Evolutionary conservation across 2,888 invertebrate species (phyloP), one percentile per base, ranked within the genome.

Genomic region (Lycophotia porphyrea): DNA sequence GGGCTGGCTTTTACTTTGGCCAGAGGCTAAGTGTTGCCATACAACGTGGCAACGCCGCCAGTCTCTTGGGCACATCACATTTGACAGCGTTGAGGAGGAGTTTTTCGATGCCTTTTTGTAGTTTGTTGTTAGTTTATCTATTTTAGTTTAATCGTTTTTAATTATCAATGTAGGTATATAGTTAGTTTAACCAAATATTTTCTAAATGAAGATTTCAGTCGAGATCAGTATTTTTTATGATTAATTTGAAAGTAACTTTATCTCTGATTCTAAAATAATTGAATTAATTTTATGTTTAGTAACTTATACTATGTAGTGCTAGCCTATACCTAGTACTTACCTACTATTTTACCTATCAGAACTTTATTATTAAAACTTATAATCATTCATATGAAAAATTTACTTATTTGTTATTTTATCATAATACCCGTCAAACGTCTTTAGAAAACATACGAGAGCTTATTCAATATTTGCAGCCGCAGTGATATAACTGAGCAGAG

Each of bases 371-470:
- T 13, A 36, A 52, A 36, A 67, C 15, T 31, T 52, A 1, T 64
- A n/a, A 79, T 73, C 72, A 87, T 87, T 86, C 74, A 81, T 80
- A 78, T 69, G 58, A 80, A 74, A 52, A 73, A 72, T 78, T 78
- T 64, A 77, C 70, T 71, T 83, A 66, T 86, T 80, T n/a, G 44
- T 76, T 36, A 78, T 88, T 88, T 84, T 84, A 60, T 85, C 78
- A 71, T 65, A 71, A 74, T 49, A 87, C 86, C 69, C 71, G 78
- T 78, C 78, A 74, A 69, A 78, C 76, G 31, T 70, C 87, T 84
- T 76, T 36, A 49, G 76, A 55, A 87, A 85, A 88, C 55, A 87
- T 63, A 89, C 78, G 64, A 44, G 0, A 11, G 0, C 5, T 61
- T 70, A 69, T 74, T 81, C 34, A 13, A n/a, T 7, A 15, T 31